phyloP scores from a whole-genome alignment of 1,140 invertebrate genomes.

The Drosophila paulistorum region DNA sequence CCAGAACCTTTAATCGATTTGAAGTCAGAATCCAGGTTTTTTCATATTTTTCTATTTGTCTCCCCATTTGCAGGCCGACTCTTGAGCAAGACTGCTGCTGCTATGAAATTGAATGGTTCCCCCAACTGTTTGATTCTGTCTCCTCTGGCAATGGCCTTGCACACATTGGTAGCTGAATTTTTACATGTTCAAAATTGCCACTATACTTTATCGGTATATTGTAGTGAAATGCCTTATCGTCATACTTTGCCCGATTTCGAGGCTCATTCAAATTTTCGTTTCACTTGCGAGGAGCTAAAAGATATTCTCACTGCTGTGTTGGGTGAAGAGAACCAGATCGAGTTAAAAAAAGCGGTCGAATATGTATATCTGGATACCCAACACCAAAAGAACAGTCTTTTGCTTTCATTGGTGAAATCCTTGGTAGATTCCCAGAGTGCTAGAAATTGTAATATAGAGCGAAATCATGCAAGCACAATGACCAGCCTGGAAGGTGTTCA shows the following conservation, averaged over 20 bases:
- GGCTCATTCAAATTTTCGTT: conserved; percentile 54
- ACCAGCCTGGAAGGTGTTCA: neutral
- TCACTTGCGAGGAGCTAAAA: conserved; percentile 53
- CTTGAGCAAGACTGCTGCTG: conserved; percentile 33
- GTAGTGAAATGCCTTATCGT: conserved; percentile 70
- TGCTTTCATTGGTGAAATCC: conserved; percentile 50
- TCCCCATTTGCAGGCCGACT: conserved; percentile 35
- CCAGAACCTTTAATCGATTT: neutral
- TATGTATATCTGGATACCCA: conserved; percentile 39
- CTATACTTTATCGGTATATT: conserved; percentile 74
- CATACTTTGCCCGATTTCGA: conserved; percentile 69
- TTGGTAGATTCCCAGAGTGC: conserved; percentile 30
- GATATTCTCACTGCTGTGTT: conserved; percentile 51
- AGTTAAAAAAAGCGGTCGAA: conserved; percentile 1
- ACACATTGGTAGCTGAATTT: conserved; percentile 78
- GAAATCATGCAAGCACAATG: conserved; percentile 7
- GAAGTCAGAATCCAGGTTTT: too few relatives aligned
- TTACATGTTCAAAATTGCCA: conserved; percentile 76
- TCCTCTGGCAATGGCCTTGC: conserved; percentile 58
- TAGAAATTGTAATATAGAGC: neutral
- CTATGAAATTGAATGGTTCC: conserved; percentile 18
- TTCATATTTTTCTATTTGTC: too few relatives aligned
- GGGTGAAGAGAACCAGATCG: conserved; percentile 7
- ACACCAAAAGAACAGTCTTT: conserved; percentile 45
- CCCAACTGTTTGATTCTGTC: conserved; percentile 38